Evolutionary conservation across 2,888 invertebrate genomes (phyloP), one percentile per base, ranked within the genome.

Genomic region (Trichopria drosophilae): DNA sequence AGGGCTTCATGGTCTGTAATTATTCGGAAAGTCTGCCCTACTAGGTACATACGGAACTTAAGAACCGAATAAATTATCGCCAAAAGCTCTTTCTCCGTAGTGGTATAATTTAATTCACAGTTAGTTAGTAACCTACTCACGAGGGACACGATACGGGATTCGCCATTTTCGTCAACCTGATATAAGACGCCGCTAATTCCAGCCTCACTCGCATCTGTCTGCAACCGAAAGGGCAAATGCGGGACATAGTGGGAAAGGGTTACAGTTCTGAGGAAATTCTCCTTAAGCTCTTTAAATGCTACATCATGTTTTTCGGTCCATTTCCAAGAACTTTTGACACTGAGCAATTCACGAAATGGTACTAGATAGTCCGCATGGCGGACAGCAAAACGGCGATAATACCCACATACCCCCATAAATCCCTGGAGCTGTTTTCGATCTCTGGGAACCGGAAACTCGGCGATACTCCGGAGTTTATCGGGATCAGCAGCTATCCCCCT

Each of bases 11-110:
- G n/a, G n/a, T n/a, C n/a, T n/a, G n/a, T n/a, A n/a, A n/a, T n/a
- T n/a, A n/a, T n/a, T n/a, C n/a, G n/a, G n/a, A n/a, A n/a, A n/a
- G n/a, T n/a, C n/a, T n/a, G n/a, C n/a, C n/a, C n/a, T n/a, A n/a
- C n/a, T n/a, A n/a, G n/a, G n/a, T n/a, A n/a, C n/a, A n/a, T n/a
- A n/a, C n/a, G n/a, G n/a, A n/a, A n/a, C n/a, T n/a, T n/a, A n/a
- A n/a, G n/a, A n/a, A n/a, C n/a, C n/a, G 28, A n/a, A 28, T 12
- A 28, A 4, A 28, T 13, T 28, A 28, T 28, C 6, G 28, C 28
- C 28, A 28, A 36, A 4, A 61, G 43, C 23, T 67, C 63, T 32
- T 63, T 61, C 50, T 66, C 63, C 0, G 61, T 45, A 1, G 56
- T 57, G 2, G 60, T 60, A 56, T 62, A 63, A 6, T 34, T 53